Conservation (phyloP, 2,797 vertebrate genomes). For the Ctenopoma multispine region DNA sequence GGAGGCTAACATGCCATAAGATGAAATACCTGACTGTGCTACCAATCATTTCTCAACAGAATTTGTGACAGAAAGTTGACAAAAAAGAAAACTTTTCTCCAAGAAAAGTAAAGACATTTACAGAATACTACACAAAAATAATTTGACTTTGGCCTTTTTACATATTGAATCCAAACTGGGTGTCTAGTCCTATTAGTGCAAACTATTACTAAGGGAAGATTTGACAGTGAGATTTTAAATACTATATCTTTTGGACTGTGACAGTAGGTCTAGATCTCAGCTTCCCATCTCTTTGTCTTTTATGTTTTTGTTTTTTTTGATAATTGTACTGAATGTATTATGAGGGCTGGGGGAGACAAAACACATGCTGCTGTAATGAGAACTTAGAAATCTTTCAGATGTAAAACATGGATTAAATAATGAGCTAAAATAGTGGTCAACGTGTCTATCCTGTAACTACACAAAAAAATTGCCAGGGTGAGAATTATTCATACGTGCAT, state of each 20-base stretch:
- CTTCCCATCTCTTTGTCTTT: neutral
- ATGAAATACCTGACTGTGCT: conserved; percentile 80
- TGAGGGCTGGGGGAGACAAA: too few species aligned
- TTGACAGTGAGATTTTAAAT: conserved; percentile 6
- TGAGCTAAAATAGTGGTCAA: neutral
- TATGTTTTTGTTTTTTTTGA: conserved; percentile 7
- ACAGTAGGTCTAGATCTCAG: neutral
- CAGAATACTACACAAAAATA: conserved; percentile 27
- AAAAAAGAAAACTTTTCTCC: conserved; percentile 46
- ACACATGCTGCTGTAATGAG: neutral
- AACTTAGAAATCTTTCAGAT: neutral
- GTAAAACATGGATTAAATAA: neutral
- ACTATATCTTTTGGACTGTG: neutral
- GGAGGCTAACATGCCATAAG: conserved; percentile 67
- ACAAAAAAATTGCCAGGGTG: neutral
- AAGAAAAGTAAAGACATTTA: conserved; percentile 43
- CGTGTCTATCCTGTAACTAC: conserved; percentile 1
- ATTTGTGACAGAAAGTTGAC: conserved; percentile 49
- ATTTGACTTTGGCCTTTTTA: conserved; percentile 7
- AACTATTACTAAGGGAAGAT: neutral
- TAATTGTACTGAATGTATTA: neutral
- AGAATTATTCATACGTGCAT: conserved; percentile 24
- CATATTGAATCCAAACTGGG: neutral
- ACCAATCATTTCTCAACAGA: conserved; percentile 56
- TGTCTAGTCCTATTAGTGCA: conserved; percentile 2